Evolutionary conservation across 2,113 vertebrate species (phyloP).

Genomic region (Cephalopholis sonnerati): DNA sequence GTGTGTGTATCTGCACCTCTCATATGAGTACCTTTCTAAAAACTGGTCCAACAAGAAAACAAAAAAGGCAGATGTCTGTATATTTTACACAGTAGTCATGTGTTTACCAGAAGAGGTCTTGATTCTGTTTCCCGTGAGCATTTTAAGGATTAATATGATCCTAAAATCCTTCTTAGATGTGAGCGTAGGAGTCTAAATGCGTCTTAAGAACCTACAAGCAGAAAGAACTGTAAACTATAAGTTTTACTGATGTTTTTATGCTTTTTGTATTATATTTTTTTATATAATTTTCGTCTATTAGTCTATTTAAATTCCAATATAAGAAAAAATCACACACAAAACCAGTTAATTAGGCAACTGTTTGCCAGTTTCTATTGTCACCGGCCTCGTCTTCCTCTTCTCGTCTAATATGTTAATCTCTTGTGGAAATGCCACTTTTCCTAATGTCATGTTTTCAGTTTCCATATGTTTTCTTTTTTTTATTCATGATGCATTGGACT

Average conservation of each 20-base stretch:
- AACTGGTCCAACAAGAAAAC: too few relatives aligned
- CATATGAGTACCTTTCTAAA: neutral
- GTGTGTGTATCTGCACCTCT: neutral
- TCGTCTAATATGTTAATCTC: neutral
- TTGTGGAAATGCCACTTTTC: neutral
- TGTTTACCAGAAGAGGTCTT: neutral
- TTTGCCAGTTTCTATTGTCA: too few relatives aligned
- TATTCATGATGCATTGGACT: neutral
- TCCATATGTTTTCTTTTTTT: neutral
- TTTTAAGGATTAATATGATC: neutral
- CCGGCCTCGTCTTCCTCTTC: too few relatives aligned
- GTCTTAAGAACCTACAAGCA: neutral
- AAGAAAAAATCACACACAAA: neutral
- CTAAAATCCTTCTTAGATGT: neutral
- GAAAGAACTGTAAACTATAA: neutral
- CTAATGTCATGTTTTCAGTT: neutral
- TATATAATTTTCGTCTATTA: neutral
- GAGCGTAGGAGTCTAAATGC: neutral
- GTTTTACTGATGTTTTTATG: neutral
- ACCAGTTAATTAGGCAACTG: too few relatives aligned
- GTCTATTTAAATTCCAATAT: neutral
- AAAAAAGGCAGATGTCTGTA: neutral
- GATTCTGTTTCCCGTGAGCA: neutral
- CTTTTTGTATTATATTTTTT: neutral
- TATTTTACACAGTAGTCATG: neutral